Evolutionary conservation across 1,140 invertebrate genomes (phyloP), one percentile per base, ranked within the genome.

Genomic region (Trachymyrmex cornetzi): DNA sequence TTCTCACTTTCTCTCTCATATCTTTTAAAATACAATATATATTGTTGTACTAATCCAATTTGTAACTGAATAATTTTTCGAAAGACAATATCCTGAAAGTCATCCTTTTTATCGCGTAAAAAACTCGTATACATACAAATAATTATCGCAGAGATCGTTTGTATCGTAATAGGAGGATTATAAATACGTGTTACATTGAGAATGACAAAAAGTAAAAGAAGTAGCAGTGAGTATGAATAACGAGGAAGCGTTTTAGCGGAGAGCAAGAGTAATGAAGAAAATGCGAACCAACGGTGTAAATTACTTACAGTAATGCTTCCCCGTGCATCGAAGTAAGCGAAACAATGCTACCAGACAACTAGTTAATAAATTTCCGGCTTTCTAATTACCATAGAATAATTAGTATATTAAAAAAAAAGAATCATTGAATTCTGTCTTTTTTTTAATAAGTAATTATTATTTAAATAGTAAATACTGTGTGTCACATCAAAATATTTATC

Each of bases 181-280:
- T 82, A 82, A 82, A 38, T 64, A 19, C 44, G 30, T 27, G 48
- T 79, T 80, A 48, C 30, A 85, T 55, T 77, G 19, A 55, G 69
- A 75, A 48, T 74, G 67, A 82, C 67, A 74, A 82, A 66, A 72
- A 59, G 67, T 59, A 48, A 74, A 75, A 67, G 55, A 59, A 48
- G 27, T 55, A 34, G n/a, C 19, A 50, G 53, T 22, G 80, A 75
- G 69, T 84, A 50, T 84, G 80, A 84, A 84, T 84, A 84, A 84
- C 55, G 80, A 61, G 69, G 27, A 63, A 61, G 44, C 55, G 24
- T 63, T 84, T 84, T 84, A 84, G 55, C 44, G 55, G 38, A 50
- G 55, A 84, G 55, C 44, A 84, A 84, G 80, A 84, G 57, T 84
- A 75, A 84, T 84, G 80, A 84, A 75, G 80, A 84, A 84, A 84